Evolutionary conservation across 2,113 vertebrate species (phyloP).

Genomic region (Macquaria ambigua): DNA sequence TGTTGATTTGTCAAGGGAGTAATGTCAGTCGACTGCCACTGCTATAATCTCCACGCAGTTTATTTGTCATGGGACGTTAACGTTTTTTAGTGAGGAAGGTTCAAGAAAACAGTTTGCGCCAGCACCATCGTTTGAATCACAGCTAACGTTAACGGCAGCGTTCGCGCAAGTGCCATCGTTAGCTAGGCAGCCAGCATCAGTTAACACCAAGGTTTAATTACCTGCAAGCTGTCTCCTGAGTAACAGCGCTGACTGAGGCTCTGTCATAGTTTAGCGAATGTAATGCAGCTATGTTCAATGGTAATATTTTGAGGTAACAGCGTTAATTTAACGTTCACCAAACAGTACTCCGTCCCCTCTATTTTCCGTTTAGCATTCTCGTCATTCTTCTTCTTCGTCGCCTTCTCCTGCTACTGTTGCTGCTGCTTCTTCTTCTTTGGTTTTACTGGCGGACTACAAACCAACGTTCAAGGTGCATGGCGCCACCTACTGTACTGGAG

Average conservation of each 20-base stretch:
- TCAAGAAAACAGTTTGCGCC: slow-evolving; percentile 63
- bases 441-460: no score
- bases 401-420: slow-evolving; percentile 49
- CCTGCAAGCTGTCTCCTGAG: slow-evolving; percentile 98
- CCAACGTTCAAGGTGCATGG: no score
- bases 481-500: no score
- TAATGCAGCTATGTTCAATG: slow-evolving; percentile 51
- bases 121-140: slow-evolving; percentile 62
- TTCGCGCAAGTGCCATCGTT: slow-evolving; percentile 32
- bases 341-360: slow-evolving; percentile 56
- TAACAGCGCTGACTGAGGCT: slow-evolving; percentile 96
- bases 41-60: not conserved
- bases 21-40: not conserved
- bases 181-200: slow-evolving; percentile 44
- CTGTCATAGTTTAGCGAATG: slow-evolving; percentile 87
- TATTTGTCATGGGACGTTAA: not conserved
- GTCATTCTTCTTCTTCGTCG: slow-evolving; percentile 74
- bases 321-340: slow-evolving; percentile 60
- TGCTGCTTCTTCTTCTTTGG: slow-evolving; percentile 57
- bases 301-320: slow-evolving; percentile 51
- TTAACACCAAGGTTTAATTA: slow-evolving; percentile 76
- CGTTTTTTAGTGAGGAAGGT: slow-evolving; percentile 26
- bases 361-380: slow-evolving; percentile 77
- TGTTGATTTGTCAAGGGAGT: not conserved
- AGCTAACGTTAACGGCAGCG: slow-evolving; percentile 60